A percentile compares a stretch with the other conserved stretches of the same genome.
phyloP scores from a whole-genome alignment of 2,888 invertebrate species.

The Cryptocephalus primarius region DNA sequence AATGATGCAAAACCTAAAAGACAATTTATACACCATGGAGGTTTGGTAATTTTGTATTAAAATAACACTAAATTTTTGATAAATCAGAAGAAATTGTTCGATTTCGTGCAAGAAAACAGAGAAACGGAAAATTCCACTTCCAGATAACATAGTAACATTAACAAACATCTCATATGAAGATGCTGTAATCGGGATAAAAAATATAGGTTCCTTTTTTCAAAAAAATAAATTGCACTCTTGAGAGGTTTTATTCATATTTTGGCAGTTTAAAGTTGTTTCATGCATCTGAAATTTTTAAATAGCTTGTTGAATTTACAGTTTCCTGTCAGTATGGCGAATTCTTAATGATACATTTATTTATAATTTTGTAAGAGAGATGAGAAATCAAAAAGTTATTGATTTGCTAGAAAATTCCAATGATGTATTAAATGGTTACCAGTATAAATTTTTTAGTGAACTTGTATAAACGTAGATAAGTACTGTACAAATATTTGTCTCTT shows the following conservation, averaged over 20 bases:
- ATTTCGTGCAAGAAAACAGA: background rate
- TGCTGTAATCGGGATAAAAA: conserved; percentile 46
- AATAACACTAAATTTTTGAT: too few species aligned
- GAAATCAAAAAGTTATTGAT: conserved; percentile 18
- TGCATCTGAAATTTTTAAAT: conserved; percentile 52
- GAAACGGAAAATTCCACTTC: too few species aligned
- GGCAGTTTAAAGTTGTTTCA: conserved; percentile 54
- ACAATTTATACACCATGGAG: too few species aligned
- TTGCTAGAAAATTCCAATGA: too few species aligned
- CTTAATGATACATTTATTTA: conserved; percentile 68
- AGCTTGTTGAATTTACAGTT: conserved; percentile 50
- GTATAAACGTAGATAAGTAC: too few species aligned
- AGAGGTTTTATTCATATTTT: conserved; percentile 48
- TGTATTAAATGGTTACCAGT: too few species aligned
- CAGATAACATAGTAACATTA: conserved; percentile 15
- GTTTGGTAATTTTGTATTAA: background rate
- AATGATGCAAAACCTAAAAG: too few species aligned
- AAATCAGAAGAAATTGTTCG: conserved; percentile 1
- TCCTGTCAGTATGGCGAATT: conserved; percentile 46
- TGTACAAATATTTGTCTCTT: too few species aligned
- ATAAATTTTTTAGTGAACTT: too few species aligned
- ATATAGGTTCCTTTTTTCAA: conserved; percentile 48
- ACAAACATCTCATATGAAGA: conserved; percentile 45
- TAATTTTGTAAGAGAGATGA: conserved; percentile 55
- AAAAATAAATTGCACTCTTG: conserved; percentile 46